Evolutionary conservation across 1,140 invertebrate genomes (phyloP).

Genomic region (Drosophila virilis): DNA sequence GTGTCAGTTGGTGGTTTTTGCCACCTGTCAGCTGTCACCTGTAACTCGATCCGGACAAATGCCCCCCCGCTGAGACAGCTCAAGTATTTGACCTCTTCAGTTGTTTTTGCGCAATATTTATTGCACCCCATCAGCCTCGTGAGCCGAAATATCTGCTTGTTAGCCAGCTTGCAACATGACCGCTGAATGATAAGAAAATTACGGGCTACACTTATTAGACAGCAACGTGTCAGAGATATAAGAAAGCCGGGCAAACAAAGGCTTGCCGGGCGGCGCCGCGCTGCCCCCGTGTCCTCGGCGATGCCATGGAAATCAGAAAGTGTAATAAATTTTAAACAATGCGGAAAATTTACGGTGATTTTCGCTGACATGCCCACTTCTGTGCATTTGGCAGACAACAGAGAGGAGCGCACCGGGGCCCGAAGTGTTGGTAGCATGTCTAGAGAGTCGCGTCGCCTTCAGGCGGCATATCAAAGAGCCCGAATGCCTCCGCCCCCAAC

Average conservation of each 20-base stretch:
- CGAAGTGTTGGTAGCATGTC: constrained; percentile 69
- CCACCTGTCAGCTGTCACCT: constrained; percentile 5
- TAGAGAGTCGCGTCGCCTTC: constrained; percentile 53
- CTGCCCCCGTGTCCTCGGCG: constrained; percentile 6
- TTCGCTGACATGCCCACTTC: constrained; percentile 82
- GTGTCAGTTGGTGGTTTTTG: background rate
- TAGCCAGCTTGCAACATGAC: constrained; percentile 42
- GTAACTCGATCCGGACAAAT: background rate
- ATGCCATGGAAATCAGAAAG: constrained; percentile 72
- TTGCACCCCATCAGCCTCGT: constrained; percentile 15
- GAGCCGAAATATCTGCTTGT: constrained; percentile 47
- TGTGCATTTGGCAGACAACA: constrained; percentile 61
- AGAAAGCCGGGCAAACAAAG: constrained; percentile 64
- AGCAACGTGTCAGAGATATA: constrained; percentile 76
- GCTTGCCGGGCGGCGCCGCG: constrained; percentile 38
- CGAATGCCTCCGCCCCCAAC: constrained; percentile 60
- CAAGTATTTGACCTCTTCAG: constrained; percentile 17
- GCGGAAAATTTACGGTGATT: constrained; percentile 82
- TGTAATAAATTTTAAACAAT: constrained; percentile 83
- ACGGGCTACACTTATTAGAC: constrained; percentile 81
- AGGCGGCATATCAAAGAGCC: constrained; percentile 78
- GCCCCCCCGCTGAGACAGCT: background rate
- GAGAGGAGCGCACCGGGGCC: constrained; percentile 3
- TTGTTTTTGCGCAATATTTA: constrained; percentile 32
- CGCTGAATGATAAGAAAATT: constrained; percentile 74